Percentiles rank a stretch among this genome's conserved stretches.
These are phyloP conservation scores for Asarcornis scutulata DNA, from an alignment of 2,113 vertebrate genomes.

Conservation along the genomic window DNA sequence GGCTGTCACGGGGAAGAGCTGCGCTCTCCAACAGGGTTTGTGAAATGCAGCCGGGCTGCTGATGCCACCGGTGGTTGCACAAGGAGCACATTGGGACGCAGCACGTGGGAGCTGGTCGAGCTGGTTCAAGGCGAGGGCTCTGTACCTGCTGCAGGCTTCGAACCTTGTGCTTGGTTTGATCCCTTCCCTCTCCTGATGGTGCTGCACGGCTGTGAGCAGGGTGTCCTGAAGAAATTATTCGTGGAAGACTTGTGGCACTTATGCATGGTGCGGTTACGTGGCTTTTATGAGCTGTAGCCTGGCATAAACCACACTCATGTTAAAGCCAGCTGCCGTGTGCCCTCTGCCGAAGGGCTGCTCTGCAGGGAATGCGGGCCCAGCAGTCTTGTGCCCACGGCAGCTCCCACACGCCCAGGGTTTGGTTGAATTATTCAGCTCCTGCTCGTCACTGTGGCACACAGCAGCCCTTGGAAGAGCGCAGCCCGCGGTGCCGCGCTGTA, in stretches of 20 bases:
- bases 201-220: not conserved
- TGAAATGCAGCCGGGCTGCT: not conserved
- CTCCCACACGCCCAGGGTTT: accelerated
- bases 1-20: accelerated
- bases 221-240: not conserved
- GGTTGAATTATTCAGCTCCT: not conserved
- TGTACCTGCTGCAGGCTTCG: accelerated
- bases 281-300: not conserved
- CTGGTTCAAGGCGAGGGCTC: not conserved
- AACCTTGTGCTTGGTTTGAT: accelerated
- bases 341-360: not conserved
- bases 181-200: accelerated
- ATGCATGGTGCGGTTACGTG: slow-evolving; percentile 10
- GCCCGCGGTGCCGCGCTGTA: accelerated
- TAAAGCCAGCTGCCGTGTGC: not conserved
- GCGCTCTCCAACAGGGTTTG: not conserved
- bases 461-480: accelerated
- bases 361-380: not conserved
- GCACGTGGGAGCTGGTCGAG: accelerated
- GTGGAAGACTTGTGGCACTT: not conserved
- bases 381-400: accelerated
- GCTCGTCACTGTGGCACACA: accelerated
- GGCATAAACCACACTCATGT: not conserved
- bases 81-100: not conserved
- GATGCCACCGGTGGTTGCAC: not conserved